These are phyloP conservation scores for Zaprionus camerounensis DNA, from an alignment of 1,140 invertebrate genomes.

Conservation along the genomic window DNA sequence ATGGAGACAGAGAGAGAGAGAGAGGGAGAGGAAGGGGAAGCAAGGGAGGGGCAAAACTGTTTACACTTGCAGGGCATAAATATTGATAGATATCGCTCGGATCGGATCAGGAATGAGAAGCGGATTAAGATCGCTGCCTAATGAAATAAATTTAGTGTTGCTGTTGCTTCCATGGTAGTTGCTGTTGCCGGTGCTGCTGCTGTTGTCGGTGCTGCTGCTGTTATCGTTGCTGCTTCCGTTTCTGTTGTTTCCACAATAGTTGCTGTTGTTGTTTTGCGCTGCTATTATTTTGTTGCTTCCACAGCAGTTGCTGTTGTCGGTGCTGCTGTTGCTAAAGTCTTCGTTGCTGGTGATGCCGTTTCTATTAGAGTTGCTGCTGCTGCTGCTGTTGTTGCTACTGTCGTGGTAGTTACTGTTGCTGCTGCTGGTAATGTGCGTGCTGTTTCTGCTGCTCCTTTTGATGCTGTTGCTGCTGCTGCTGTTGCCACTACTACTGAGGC, in stretches of 20 bases:
- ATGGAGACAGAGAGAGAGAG: background rate
- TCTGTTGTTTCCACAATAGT: too few relatives aligned
- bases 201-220: too few relatives aligned
- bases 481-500: too few relatives aligned
- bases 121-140: background rate
- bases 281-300: too few relatives aligned
- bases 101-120: background rate
- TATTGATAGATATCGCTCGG: conserved; percentile 48
- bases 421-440: background rate
- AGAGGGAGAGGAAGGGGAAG: background rate
- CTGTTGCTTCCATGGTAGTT: background rate
- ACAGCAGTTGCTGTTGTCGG: too few relatives aligned
- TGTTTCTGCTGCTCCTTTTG: too few relatives aligned
- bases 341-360: background rate
- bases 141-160: background rate
- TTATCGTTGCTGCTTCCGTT: too few relatives aligned
- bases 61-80: conserved; percentile 53
- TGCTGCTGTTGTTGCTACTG: background rate
- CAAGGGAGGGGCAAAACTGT: conserved; percentile 33
- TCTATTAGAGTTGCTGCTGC: background rate
- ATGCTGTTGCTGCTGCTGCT: too few relatives aligned
- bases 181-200: background rate
- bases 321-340: too few relatives aligned
- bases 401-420: background rate
- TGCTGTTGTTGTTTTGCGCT: too few relatives aligned